Base-by-base conservation (phyloP, 2,888 invertebrate species). In the Brachynemurus nebulosus region DNA sequence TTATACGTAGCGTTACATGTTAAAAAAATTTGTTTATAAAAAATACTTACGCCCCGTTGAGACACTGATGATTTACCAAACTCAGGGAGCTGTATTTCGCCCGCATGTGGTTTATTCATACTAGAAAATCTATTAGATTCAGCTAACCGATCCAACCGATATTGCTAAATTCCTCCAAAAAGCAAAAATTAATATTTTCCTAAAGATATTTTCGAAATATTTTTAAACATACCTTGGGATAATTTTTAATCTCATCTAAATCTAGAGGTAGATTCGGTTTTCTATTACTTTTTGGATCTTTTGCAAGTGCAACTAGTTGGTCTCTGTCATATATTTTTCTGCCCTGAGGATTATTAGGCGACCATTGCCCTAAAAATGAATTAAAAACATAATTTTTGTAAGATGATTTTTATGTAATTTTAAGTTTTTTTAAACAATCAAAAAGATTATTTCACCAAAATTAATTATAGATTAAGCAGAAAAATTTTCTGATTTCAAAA, bases 271-370 rank as follows among this genome's bases (percentile, higher is more conserved):
- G 71, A 51, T 74, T 71, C 1, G 90, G 90, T 56, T 81, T 84
- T 50, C 74, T 69, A 57, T 76, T 76, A 14, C 86, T 85, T 16
- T 78, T 73, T 5, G 83, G 80, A 51, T 80, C 76, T 54, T 78
- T 74, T 57, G 82, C 80, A 47, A 92, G 69, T 52, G 76, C 74
- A 59, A 88, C 67, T 23, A 93, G 69, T 59, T 92, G 83, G 12
- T 82, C 81, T 50, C 82, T 72, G 54, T 85, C 82, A 61, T 93
- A 93, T 48, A 76, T 75, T 59, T 81, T 89, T 58, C 80, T 84
- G 2, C 91, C 91, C 50, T 73, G 72, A 21, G 70, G 77, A 62
- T 90, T 89, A 14, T 74, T 58, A 2, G 91, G 91, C 53, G 86
- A 85, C 91, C 91, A 92, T 66, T 92, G 91, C 58, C 82, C 88